A percentile compares a stretch with the other conserved stretches of the same genome.
Evolutionary conservation across 2,888 invertebrate genomes (phyloP).

Genomic region (Leptopilina myrica): DNA sequence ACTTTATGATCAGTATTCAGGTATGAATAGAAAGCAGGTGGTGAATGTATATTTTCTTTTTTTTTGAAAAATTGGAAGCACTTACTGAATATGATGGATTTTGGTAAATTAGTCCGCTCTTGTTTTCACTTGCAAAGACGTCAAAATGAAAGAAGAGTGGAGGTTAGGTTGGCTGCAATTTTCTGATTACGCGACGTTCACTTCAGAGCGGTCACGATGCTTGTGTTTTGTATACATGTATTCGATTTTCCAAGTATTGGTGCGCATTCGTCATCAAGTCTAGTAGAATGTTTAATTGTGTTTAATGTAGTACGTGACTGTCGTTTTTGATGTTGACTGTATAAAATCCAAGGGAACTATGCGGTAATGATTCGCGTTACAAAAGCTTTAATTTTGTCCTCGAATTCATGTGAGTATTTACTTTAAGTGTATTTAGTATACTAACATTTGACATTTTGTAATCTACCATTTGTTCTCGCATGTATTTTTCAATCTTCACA

Average conservation of each 20-base stretch:
- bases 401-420: not conserved
- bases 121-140: not conserved
- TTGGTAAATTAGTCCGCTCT: too few species aligned
- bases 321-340: not conserved
- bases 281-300: not conserved
- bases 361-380: not conserved
- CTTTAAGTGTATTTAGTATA: not conserved
- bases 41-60: not conserved
- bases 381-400: conserved; percentile 2
- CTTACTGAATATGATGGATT: not conserved
- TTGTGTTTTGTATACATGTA: not conserved
- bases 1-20: not conserved
- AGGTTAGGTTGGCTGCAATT: conserved; percentile 29
- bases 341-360: not conserved
- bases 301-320: conserved; percentile 1
- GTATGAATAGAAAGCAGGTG: not conserved
- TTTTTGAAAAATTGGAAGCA: not conserved
- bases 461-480: not conserved
- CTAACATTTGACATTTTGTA: not conserved
- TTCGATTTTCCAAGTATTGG: not conserved
- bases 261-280: not conserved
- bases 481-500: not conserved
- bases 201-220: not conserved
- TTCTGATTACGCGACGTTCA: not conserved
- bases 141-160: not conserved